Conservation (phyloP, 1,140 invertebrate species). For the Muscidifurax raptorellus region DNA sequence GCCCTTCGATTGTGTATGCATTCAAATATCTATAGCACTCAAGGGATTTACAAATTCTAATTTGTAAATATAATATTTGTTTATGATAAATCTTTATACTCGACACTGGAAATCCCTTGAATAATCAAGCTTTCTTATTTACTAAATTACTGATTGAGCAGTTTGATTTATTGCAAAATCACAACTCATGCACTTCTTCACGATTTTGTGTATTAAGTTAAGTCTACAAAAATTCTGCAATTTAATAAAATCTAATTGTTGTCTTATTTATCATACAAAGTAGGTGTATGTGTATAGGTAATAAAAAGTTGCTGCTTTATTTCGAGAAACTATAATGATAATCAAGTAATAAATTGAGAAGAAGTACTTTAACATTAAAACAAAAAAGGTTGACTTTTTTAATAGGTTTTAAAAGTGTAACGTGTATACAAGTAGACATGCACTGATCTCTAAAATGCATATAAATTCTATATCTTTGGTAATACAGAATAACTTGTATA, state of each 20-base stretch:
- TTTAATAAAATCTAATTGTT: neutral
- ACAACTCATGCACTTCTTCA: conserved; percentile 42
- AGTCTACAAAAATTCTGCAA: conserved; percentile 8
- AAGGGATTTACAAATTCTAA: conserved; percentile 6
- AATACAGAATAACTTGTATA: conserved; percentile 36
- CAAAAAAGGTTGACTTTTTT: too few relatives aligned
- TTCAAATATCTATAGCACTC: conserved; percentile 31
- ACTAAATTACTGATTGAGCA: conserved; percentile 39
- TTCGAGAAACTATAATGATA: neutral
- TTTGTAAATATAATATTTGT: neutral
- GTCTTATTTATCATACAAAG: neutral
- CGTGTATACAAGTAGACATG: neutral
- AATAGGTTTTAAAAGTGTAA: neutral
- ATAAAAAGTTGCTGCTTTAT: neutral
- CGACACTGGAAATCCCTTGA: conserved; percentile 6
- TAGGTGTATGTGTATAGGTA: neutral
- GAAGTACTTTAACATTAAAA: neutral
- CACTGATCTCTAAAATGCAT: neutral
- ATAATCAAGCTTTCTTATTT: conserved; percentile 25
- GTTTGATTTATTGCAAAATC: conserved; percentile 30
- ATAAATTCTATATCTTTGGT: neutral
- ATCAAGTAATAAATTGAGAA: neutral
- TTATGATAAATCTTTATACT: neutral
- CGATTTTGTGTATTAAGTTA: conserved; percentile 17
- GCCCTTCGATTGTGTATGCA: conserved; percentile 22